Conservation (phyloP, 2,888 invertebrate genomes). For the Pachliopta kotzebuea region DNA sequence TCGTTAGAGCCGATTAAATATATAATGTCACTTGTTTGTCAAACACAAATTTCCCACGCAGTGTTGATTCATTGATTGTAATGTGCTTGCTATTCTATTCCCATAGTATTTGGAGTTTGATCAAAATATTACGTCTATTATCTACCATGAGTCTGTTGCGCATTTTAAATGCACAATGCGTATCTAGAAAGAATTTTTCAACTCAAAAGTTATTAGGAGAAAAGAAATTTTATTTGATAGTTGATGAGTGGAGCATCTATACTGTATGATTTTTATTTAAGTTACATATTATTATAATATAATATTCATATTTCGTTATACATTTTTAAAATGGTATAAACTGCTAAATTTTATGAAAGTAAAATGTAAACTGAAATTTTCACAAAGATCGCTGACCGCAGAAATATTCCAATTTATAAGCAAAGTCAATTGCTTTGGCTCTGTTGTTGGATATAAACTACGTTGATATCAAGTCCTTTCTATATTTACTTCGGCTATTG, state of each 20-base stretch:
- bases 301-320: neutral
- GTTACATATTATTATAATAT: too few species aligned
- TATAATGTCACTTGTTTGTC: slow-evolving; percentile 19
- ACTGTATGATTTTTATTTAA: too few species aligned
- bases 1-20: slow-evolving; percentile 19
- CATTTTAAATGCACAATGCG: too few species aligned
- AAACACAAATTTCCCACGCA: slow-evolving; percentile 17
- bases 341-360: neutral
- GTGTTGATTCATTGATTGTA: slow-evolving; percentile 22
- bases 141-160: too few species aligned
- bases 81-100: slow-evolving; percentile 17
- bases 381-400: slow-evolving; percentile 6
- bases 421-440: slow-evolving; percentile 15
- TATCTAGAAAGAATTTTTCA: too few species aligned
- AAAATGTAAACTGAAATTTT: neutral
- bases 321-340: neutral
- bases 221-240: too few species aligned
- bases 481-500: slow-evolving; percentile 29
- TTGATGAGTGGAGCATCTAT: too few species aligned
- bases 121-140: slow-evolving; percentile 23
- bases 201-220: too few species aligned
- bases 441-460: slow-evolving; percentile 17
- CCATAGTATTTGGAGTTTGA: slow-evolving; percentile 16
- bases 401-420: slow-evolving; percentile 25
- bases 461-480: slow-evolving; percentile 25